Conservation (phyloP, 2,888 invertebrate genomes). For the Azorinus chamasolen region DNA sequence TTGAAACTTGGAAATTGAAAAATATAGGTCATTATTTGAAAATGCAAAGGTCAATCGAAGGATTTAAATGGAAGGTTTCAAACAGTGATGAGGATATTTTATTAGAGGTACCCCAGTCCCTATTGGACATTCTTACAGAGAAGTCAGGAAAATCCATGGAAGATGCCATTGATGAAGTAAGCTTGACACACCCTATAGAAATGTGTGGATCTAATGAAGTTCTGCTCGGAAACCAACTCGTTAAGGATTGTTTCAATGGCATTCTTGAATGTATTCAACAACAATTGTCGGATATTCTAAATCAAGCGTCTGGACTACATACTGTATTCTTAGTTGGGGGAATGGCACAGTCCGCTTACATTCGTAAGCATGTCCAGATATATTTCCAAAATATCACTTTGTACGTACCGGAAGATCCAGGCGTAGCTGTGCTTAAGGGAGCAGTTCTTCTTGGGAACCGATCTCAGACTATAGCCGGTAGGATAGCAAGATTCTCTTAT, state of each 20-base stretch:
- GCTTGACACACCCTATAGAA: not conserved
- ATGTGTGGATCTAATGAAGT: constrained; percentile 3
- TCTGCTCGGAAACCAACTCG: constrained; percentile 13
- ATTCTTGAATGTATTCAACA: not conserved
- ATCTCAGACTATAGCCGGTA: constrained; percentile 19
- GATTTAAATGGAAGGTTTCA: constrained; percentile 16
- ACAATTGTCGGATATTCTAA: not conserved
- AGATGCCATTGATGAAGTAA: not conserved
- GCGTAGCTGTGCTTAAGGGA: constrained; percentile 27
- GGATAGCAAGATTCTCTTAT: constrained; percentile 32
- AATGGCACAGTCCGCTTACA: constrained; percentile 18
- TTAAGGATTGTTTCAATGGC: constrained; percentile 12
- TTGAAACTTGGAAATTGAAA: constrained; percentile 2
- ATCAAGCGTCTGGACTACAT: constrained; percentile 1
- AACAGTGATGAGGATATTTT: constrained; percentile 8
- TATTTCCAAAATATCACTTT: constrained; percentile 6
- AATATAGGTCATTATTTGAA: constrained; percentile 14
- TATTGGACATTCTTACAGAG: constrained; percentile 3
- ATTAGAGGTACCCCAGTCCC: constrained; percentile 10
- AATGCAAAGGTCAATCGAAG: constrained; percentile 25
- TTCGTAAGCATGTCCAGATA: constrained; percentile 9
- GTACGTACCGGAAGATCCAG: constrained; percentile 18
- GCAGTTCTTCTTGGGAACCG: constrained; percentile 22
- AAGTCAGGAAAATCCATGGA: not conserved
- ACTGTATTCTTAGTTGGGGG: constrained; percentile 33